These are phyloP conservation scores for Gasterosteus nipponicus DNA, from an alignment of 2,113 vertebrate genomes.

Conservation along the genomic window DNA sequence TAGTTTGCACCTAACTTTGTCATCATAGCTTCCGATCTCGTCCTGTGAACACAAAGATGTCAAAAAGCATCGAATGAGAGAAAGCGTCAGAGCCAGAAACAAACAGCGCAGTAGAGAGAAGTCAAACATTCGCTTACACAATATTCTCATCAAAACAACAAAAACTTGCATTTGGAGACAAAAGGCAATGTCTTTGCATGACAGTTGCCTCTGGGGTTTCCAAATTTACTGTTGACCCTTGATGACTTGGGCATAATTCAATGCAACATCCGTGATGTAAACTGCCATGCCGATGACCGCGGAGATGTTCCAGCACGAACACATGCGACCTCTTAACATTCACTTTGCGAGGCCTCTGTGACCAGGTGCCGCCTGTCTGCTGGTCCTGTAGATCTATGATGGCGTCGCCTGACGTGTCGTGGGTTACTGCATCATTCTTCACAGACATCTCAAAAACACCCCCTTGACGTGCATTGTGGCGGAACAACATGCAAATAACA, in stretches of 20 bases:
- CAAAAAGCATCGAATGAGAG: neutral
- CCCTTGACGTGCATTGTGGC: neutral
- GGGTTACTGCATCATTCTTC: conserved; percentile 49
- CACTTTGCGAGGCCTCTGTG: conserved; percentile 18
- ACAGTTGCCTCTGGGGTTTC: conserved; percentile 10
- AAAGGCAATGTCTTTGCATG: neutral
- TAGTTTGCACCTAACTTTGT: neutral
- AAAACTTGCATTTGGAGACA: neutral
- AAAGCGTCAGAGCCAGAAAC: neutral
- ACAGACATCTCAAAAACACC: conserved; percentile 36
- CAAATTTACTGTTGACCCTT: conserved; percentile 18
- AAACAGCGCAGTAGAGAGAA: neutral
- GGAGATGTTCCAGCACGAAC: conserved; percentile 4
- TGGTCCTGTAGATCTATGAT: conserved; percentile 3
- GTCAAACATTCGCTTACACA: neutral
- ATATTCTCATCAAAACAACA: neutral
- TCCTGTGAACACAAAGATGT: conserved; percentile 24
- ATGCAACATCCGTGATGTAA: conserved; percentile 24
- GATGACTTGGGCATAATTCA: conserved; percentile 22
- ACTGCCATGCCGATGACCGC: conserved; percentile 35
- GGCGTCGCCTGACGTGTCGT: conserved; percentile 26
- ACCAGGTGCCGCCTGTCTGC: conserved; percentile 38
- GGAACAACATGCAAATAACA: neutral
- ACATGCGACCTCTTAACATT: conserved; percentile 46
- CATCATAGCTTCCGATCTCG: conserved; percentile 28